Percentiles rank a stretch among this genome's conserved stretches.
Conservation (phyloP, 2,113 vertebrate genomes). For the Alectura lathami region DNA sequence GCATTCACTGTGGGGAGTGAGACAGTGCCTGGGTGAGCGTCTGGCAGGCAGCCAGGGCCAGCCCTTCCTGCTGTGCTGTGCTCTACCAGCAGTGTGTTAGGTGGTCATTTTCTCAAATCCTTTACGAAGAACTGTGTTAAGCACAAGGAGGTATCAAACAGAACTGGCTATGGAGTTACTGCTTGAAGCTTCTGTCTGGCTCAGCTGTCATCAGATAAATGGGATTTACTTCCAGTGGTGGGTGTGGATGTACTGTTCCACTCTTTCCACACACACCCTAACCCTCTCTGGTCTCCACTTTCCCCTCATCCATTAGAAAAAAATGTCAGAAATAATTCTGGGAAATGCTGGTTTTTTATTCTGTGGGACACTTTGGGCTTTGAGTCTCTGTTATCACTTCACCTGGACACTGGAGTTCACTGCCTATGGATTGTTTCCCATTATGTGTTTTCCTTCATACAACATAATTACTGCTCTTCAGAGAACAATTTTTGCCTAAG, state of each 20-base stretch:
- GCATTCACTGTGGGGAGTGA: background rate
- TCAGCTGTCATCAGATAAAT: background rate
- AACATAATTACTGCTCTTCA: background rate
- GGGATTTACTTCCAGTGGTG: background rate
- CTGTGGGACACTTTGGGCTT: background rate
- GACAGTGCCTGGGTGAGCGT: background rate
- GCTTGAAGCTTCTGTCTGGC: background rate
- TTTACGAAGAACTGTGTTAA: background rate
- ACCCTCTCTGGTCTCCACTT: background rate
- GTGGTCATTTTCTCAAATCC: background rate
- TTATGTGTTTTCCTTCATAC: background rate
- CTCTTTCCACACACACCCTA: background rate
- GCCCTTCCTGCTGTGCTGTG: rapidly evolving
- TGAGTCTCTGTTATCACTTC: background rate
- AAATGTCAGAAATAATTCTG: background rate
- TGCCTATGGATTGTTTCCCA: background rate
- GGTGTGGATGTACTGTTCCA: rapidly evolving
- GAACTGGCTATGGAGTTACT: background rate
- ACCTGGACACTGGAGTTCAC: background rate
- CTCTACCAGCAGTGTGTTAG: background rate
- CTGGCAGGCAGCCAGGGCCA: background rate
- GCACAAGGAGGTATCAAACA: background rate
- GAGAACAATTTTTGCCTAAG: background rate
- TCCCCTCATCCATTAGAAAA: background rate
- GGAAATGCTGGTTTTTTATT: background rate